Evolutionary conservation across 2,888 invertebrate genomes (phyloP).

Genomic region (Euproctis similis): DNA sequence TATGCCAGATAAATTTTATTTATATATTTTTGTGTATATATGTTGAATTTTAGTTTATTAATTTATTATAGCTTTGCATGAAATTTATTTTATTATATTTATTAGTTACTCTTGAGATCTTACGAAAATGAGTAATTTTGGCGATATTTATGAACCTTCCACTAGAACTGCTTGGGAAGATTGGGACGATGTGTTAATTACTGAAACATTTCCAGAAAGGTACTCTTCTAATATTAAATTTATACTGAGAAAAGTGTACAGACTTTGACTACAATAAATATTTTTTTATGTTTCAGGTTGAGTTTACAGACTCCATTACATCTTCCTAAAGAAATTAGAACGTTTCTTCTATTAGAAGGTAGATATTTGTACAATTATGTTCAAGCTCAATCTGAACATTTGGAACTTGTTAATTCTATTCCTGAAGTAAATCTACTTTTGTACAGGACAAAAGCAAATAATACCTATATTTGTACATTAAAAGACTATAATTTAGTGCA

Average conservation of each 20-base stretch:
- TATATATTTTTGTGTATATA: too few relatives aligned
- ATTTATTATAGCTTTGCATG: too few relatives aligned
- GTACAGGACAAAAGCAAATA: slow-evolving; percentile 33
- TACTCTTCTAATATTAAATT: slow-evolving; percentile 1
- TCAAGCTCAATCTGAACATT: slow-evolving; percentile 23
- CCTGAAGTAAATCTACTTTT: slow-evolving; percentile 43
- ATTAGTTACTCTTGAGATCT: too few relatives aligned
- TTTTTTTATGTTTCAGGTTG: slow-evolving; percentile 37
- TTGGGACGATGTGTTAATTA: slow-evolving; percentile 49
- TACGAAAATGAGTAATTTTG: slow-evolving; percentile 54
- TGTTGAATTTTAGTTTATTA: too few relatives aligned
- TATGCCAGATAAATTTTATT: too few relatives aligned
- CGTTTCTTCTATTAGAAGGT: slow-evolving; percentile 55
- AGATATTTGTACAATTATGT: slow-evolving; percentile 49
- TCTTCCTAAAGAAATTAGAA: slow-evolving; percentile 34
- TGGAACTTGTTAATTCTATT: slow-evolving; percentile 41
- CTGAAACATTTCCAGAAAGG: slow-evolving; percentile 26
- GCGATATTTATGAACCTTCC: slow-evolving; percentile 60
- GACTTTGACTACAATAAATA: not conserved
- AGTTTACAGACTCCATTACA: slow-evolving; percentile 33
- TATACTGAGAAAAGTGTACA: not conserved
- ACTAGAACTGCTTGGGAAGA: slow-evolving; percentile 63
- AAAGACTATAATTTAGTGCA: slow-evolving; percentile 51
- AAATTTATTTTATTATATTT: too few relatives aligned
- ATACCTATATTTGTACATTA: slow-evolving; percentile 48